A percentile compares a stretch with the other conserved stretches of the same genome.
phyloP scores from a whole-genome alignment of 1,140 invertebrate species.

The Dysdera silvatica region DNA sequence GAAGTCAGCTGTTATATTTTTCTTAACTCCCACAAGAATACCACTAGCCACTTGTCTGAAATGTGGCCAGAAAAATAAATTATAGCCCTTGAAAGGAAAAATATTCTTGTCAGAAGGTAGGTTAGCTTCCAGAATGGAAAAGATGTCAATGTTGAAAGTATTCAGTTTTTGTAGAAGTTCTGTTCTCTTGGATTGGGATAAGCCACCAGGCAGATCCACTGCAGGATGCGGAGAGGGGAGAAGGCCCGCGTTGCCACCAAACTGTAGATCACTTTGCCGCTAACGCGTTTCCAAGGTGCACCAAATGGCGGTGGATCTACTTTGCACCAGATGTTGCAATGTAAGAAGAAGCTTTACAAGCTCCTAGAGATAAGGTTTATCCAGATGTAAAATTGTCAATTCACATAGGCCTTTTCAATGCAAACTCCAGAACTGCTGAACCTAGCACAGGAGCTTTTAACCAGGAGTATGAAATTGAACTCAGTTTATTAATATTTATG shows the following conservation, averaged over 20 bases:
- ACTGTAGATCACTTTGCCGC: neutral
- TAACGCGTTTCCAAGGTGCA: neutral
- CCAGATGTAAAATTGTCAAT: no score
- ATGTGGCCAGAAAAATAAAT: neutral
- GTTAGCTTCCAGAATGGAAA: neutral
- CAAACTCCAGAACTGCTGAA: no score
- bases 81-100: neutral
- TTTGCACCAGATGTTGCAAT: no score
- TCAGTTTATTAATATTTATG: no score
- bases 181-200: neutral
- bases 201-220: neutral
- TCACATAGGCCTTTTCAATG: no score
- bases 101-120: neutral
- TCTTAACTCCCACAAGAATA: neutral
- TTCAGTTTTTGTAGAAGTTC: neutral
- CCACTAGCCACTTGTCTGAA: slow-evolving; percentile 7
- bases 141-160: neutral
- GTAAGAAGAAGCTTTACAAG: no score
- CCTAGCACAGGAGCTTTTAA: no score
- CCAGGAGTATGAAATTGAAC: no score
- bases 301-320: no score
- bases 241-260: no score
- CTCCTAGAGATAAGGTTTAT: no score
- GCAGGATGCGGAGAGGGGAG: neutral
- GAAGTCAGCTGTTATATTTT: neutral